Conservation (phyloP, 2,888 invertebrate genomes). For the Drosophila siamana region DNA sequence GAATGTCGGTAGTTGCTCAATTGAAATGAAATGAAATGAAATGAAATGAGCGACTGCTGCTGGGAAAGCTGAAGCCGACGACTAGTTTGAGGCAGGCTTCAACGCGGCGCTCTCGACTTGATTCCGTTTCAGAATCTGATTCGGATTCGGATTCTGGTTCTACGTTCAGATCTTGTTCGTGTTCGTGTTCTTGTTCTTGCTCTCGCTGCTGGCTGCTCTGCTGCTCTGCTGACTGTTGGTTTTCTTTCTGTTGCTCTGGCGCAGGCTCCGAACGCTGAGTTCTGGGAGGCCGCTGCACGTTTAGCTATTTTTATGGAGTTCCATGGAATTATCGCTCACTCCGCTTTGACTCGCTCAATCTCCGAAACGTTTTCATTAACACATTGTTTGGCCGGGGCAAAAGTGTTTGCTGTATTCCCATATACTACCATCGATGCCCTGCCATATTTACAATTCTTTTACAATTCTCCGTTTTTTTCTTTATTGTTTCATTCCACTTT, state of each 20-base stretch:
- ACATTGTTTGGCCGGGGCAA: constrained; percentile 63
- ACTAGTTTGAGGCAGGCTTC: background rate
- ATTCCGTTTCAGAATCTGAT: constrained; percentile 9
- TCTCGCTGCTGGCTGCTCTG: background rate
- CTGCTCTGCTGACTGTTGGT: background rate
- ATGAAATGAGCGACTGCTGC: constrained; percentile 24
- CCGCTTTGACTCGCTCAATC: constrained; percentile 42
- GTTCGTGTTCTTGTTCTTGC: background rate
- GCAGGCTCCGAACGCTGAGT: constrained; percentile 23
- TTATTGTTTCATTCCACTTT: constrained; percentile 39
- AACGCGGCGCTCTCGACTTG: constrained; percentile 27
- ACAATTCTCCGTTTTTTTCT: constrained; percentile 32
- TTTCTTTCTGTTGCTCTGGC: background rate
- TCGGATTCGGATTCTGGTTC: constrained; percentile 2
- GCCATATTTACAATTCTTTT: constrained; percentile 41
- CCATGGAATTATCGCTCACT: constrained; percentile 67
- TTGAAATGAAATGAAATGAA: constrained; percentile 65
- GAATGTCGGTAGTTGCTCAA: constrained; percentile 60
- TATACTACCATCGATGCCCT: background rate
- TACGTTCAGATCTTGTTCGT: too few species aligned
- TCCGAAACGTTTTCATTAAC: constrained; percentile 73
- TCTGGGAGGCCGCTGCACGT: constrained; percentile 78
- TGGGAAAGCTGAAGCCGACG: constrained; percentile 1
- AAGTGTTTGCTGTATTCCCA: constrained; percentile 21
- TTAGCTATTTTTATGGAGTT: constrained; percentile 79